Percentiles rank a stretch among this genome's conserved stretches.
phyloP scores from a whole-genome alignment of 2,797 vertebrate species.

The Caiman crocodilus region DNA sequence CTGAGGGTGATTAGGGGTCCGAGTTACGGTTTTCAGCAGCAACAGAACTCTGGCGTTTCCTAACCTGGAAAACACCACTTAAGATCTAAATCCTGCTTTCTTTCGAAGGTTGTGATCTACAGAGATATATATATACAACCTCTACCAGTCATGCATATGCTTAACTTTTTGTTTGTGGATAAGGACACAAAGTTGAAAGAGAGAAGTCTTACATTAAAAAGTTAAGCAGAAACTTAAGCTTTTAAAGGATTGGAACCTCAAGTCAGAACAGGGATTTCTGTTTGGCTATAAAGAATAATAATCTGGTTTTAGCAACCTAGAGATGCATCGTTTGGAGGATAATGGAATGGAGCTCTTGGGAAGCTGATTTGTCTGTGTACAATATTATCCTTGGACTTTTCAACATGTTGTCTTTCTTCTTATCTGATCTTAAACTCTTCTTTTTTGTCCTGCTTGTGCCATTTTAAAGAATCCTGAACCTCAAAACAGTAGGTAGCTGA shows the following conservation, averaged over 20 bases:
- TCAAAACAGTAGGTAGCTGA: not conserved
- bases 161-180: not conserved
- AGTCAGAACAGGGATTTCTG: not conserved
- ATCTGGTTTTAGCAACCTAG: not conserved
- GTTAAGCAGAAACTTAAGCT: not conserved
- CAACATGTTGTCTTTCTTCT: not conserved
- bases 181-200: not conserved
- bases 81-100: not conserved
- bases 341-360: not conserved
- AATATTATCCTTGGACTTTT: not conserved
- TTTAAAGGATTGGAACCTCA: not conserved
- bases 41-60: slow-evolving; percentile 1
- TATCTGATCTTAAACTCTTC: slow-evolving; percentile 48
- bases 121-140: not conserved
- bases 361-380: not conserved
- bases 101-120: not conserved
- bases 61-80: not conserved
- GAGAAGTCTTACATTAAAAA: rapidly evolving
- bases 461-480: not conserved
- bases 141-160: not conserved
- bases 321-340: not conserved
- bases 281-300: not conserved
- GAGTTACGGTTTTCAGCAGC: not conserved
- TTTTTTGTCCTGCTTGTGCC: not conserved
- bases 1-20: not conserved